Conservation (phyloP, 1,140 invertebrate species). For the Bombus confusus region DNA sequence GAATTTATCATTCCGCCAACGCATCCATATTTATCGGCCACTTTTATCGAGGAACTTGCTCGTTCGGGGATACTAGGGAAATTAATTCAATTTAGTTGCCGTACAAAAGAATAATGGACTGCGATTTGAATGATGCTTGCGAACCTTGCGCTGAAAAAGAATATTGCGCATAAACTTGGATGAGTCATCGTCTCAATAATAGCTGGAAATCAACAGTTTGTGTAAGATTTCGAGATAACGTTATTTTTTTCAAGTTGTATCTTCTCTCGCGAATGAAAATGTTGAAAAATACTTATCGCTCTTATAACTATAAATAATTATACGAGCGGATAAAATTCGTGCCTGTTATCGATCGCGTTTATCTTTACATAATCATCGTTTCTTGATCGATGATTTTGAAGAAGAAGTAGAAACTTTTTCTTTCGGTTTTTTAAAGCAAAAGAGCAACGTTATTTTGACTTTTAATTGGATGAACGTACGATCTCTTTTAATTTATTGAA, state of each 20-base stretch:
- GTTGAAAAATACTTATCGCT: background rate
- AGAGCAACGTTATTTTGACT: background rate
- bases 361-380: background rate
- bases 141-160: background rate
- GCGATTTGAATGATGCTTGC: slow-evolving; percentile 19
- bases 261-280: background rate
- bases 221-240: background rate
- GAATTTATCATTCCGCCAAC: slow-evolving; percentile 44
- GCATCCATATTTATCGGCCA: slow-evolving; percentile 50
- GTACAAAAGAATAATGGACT: slow-evolving; percentile 50
- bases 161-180: slow-evolving; percentile 7
- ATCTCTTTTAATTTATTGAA: background rate
- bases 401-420: too few relatives aligned
- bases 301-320: background rate
- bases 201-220: background rate
- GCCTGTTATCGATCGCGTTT: background rate
- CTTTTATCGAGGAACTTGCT: slow-evolving; percentile 45
- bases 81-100: slow-evolving; percentile 47
- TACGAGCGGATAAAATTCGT: background rate
- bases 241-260: background rate
- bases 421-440: background rate
- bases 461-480: background rate
- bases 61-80: slow-evolving; percentile 30
- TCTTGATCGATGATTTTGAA: too few relatives aligned
- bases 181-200: slow-evolving; percentile 16